phyloP scores from a whole-genome alignment of 2,797 vertebrate species.

The Paguma larvata region DNA sequence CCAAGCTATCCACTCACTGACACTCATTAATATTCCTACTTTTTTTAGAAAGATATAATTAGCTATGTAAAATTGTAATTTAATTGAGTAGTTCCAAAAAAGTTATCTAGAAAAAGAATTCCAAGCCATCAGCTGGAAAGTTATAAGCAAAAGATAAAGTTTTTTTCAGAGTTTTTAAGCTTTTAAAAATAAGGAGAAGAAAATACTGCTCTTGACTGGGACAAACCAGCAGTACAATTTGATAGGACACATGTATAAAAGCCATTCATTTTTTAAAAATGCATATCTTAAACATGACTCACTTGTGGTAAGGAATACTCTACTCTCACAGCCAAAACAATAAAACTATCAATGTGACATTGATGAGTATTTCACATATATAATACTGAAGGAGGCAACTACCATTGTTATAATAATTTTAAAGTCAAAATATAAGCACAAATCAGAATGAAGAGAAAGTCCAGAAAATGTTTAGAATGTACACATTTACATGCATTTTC shows the following conservation, averaged over 20 bases:
- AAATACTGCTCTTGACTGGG: conserved; percentile 46
- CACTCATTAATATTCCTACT: background rate
- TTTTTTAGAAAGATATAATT: conserved; percentile 63
- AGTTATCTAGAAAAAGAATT: conserved; percentile 56
- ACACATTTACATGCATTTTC: conserved; percentile 61
- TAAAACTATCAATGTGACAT: conserved; percentile 53
- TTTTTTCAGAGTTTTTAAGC: background rate
- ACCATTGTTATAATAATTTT: conserved; percentile 22
- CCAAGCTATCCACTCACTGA: background rate
- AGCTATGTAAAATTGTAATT: conserved; percentile 56
- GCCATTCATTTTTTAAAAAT: conserved; percentile 8
- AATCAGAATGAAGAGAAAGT: conserved; percentile 34
- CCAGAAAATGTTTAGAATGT: conserved; percentile 44
- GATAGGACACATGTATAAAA: background rate
- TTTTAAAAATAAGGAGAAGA: conserved; percentile 63
- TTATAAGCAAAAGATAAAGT: conserved; percentile 11
- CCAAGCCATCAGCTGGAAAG: conserved; percentile 35
- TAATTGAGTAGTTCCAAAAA: conserved; percentile 48
- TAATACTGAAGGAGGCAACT: conserved; percentile 45
- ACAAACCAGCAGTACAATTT: background rate
- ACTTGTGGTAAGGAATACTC: background rate
- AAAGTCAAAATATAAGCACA: conserved; percentile 66
- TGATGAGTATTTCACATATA: conserved; percentile 10
- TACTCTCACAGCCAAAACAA: conserved; percentile 17
- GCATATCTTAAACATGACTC: conserved; percentile 27